Base-by-base conservation (phyloP, 2,113 vertebrate species). In the Anoura caudifer region DNA sequence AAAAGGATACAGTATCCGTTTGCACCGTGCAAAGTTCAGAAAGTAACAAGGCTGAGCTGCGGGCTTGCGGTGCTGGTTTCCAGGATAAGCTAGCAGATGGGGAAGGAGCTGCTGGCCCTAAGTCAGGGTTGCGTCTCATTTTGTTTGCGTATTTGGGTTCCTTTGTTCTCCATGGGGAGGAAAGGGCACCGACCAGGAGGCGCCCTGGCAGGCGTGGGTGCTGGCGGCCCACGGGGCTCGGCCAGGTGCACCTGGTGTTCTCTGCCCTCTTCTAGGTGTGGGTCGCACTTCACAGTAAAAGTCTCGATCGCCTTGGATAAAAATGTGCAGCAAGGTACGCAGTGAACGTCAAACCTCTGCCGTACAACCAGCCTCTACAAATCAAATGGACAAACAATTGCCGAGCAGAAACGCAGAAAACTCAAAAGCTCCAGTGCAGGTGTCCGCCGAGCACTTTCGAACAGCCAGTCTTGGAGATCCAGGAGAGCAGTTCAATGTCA, bases 381-480 rank as follows among this genome's bases (percentile, higher is more conserved):
- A 92, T 67, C 69, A 77, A 65, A 56, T 41, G 2, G 45, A 26
- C 70, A 91, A 90, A 59, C 10, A 5, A 38, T 3, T 83, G 17
- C 84, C 45, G 50, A 70, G 77, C 4, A 82, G 20, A 91, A 88
- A 92, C 73, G 45, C 6, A 90, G 22, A 81, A 69, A 72, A 76
- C 45, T 72, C 50, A 59, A 85, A 43, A 92, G 4, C 26, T 28
- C 8, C 59, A 81, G 36, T 28, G 0, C 5, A 70, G 45, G 19
- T 33, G 20, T 52, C 45, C 65, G 52, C 7, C 19, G 17, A 73
- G 80, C 13, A 76, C 7, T 50, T 38, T 24, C 38, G 59, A 19
- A 6, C 15, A 65, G 47, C n/a, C 41, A 10, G 33, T 36, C 63
- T 95, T 13, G 22, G 63, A 80, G 89, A 77, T 20, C 22, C 75